Evolutionary conservation across 2,113 vertebrate species (phyloP).

Genomic region (Orientallactaga bullata): DNA sequence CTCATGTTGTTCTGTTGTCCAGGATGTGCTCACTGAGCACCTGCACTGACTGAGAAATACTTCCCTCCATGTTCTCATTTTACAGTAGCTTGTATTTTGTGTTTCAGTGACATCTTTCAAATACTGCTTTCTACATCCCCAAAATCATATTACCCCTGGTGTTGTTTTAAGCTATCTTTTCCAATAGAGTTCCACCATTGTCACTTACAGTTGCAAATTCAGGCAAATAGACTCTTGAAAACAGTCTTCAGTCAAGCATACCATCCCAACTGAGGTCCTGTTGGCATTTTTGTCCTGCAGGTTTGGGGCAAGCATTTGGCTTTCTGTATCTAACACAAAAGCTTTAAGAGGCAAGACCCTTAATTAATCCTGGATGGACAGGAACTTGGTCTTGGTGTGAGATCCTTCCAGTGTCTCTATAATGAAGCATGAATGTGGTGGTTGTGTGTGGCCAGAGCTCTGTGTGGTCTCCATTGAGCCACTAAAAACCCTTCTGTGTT

Average conservation of each 20-base stretch:
- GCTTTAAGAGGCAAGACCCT: constrained; percentile 23
- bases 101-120: neutral
- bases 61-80: neutral
- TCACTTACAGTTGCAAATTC: neutral
- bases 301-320: neutral
- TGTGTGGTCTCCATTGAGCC: neutral
- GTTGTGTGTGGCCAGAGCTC: neutral
- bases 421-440: fast-evolving
- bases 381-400: constrained; percentile 11
- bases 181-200: neutral
- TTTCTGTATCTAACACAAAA: neutral
- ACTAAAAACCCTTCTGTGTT: constrained; percentile 47
- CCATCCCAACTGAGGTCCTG: neutral
- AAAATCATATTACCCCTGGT: neutral
- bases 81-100: neutral
- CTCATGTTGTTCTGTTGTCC: neutral
- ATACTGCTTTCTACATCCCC: neutral
- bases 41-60: neutral
- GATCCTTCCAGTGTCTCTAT: neutral
- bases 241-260: neutral
- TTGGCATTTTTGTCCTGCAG: neutral
- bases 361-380: neutral
- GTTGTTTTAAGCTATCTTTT: neutral
- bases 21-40: neutral
- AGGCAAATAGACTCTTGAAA: neutral